These are phyloP conservation scores for Romanogobio albipinnatus DNA, from an alignment of 2,113 vertebrate species.

Conservation along the genomic window DNA sequence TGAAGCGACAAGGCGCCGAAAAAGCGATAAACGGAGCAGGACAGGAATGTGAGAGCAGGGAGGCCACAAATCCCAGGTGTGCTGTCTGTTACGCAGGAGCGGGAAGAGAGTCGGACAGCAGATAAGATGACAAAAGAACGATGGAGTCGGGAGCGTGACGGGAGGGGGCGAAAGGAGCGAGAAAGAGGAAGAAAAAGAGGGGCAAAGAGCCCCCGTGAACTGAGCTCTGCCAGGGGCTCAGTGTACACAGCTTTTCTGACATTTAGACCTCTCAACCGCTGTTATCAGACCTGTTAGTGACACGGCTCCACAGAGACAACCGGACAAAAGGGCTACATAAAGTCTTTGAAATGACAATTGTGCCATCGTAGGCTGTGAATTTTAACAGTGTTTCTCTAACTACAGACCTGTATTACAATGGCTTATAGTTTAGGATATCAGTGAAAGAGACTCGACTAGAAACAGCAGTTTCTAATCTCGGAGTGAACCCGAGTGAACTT, in stretches of 20 bases:
- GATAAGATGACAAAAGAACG: slow-evolving; percentile 47
- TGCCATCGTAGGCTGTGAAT: not conserved
- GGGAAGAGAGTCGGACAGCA: slow-evolving; percentile 5
- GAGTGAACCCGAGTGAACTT: not conserved
- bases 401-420: not conserved
- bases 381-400: not conserved
- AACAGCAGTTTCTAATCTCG: not conserved
- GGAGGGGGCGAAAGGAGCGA: not conserved
- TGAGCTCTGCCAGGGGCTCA: slow-evolving; percentile 2
- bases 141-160: not conserved
- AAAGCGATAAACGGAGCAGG: slow-evolving; percentile 47
- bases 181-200: not conserved
- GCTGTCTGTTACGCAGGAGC: slow-evolving; percentile 34
- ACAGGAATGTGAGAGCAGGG: slow-evolving; percentile 43
- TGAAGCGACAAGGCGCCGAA: slow-evolving; percentile 46
- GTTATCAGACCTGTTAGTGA: slow-evolving; percentile 35
- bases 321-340: not conserved
- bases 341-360: not conserved
- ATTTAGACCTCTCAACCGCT: slow-evolving; percentile 34
- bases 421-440: not conserved
- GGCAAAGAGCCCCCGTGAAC: not conserved
- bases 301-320: slow-evolving; percentile 9
- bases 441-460: not conserved
- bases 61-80: slow-evolving; percentile 47
- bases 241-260: slow-evolving; percentile 43